Evolutionary conservation across 1,140 invertebrate genomes (phyloP).

Genomic region (Drosophila biarmipes): DNA sequence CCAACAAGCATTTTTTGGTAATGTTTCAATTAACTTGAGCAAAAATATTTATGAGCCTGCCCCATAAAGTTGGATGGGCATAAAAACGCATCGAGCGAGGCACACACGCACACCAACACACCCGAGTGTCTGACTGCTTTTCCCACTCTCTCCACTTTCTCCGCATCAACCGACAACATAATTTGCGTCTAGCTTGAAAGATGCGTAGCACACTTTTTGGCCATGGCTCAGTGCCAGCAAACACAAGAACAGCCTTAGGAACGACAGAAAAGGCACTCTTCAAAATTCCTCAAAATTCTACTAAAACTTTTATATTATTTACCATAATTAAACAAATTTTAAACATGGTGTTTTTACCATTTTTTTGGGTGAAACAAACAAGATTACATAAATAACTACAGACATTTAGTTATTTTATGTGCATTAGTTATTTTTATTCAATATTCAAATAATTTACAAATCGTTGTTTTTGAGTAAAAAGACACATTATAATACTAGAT

Average conservation of each 20-base stretch:
- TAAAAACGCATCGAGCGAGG: conserved; percentile 61
- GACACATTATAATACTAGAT: too few species aligned
- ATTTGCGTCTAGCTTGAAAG: conserved; percentile 74
- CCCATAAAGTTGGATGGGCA: conserved; percentile 63
- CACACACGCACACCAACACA: conserved; percentile 6
- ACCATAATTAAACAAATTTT: too few species aligned
- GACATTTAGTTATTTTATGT: too few species aligned
- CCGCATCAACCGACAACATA: conserved; percentile 55
- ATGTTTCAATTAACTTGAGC: conserved; percentile 81
- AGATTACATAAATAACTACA: too few species aligned
- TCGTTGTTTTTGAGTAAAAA: too few species aligned
- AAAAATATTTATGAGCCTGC: conserved; percentile 75
- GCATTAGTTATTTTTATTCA: too few species aligned
- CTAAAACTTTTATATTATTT: background rate
- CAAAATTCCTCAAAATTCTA: background rate
- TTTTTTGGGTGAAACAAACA: too few species aligned
- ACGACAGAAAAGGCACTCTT: too few species aligned
- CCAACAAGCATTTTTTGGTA: conserved; percentile 75
- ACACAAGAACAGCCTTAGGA: conserved; percentile 8
- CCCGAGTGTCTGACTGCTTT: background rate
- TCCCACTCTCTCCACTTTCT: background rate
- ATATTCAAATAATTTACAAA: too few species aligned
- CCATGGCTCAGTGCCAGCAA: conserved; percentile 24
- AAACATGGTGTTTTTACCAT: too few species aligned
- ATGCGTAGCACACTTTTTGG: conserved; percentile 70